Conservation (phyloP, 1,140 invertebrate species). For the Pararge aegeria region DNA sequence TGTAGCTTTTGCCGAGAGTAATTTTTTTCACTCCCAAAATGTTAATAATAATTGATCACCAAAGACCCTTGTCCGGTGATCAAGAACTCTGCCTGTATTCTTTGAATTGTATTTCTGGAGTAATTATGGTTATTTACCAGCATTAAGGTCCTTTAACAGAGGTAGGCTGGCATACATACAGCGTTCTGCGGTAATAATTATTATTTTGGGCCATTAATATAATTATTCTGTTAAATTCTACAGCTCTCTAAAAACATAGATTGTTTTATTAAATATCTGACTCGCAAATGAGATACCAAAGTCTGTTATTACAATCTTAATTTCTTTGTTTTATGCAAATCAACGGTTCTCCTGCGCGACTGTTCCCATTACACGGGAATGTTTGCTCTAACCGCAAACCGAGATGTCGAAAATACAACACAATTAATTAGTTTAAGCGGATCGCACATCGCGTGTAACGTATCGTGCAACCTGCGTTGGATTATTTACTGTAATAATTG, state of each 20-base stretch:
- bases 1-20: too few relatives aligned
- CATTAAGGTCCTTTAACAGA: too few relatives aligned
- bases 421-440: background rate
- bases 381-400: background rate
- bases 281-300: slow-evolving; percentile 5
- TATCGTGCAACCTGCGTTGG: too few relatives aligned
- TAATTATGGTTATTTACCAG: too few relatives aligned
- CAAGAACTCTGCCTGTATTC: too few relatives aligned
- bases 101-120: too few relatives aligned
- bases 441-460: background rate
- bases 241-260: background rate
- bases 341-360: background rate
- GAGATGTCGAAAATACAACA: background rate
- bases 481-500: too few relatives aligned
- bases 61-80: too few relatives aligned
- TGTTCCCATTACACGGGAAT: background rate
- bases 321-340: slow-evolving; percentile 9
- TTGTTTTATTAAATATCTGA: slow-evolving; percentile 8
- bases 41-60: too few relatives aligned
- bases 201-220: background rate
- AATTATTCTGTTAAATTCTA: background rate
- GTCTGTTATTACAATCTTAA: slow-evolving; percentile 4
- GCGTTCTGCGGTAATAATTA: too few relatives aligned
- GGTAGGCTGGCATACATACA: too few relatives aligned
- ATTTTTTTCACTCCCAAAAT: too few relatives aligned